Evolutionary conservation across 1,140 invertebrate species (phyloP), one percentile per base, ranked within the genome.

Genomic region (Drosophila baimaii): DNA sequence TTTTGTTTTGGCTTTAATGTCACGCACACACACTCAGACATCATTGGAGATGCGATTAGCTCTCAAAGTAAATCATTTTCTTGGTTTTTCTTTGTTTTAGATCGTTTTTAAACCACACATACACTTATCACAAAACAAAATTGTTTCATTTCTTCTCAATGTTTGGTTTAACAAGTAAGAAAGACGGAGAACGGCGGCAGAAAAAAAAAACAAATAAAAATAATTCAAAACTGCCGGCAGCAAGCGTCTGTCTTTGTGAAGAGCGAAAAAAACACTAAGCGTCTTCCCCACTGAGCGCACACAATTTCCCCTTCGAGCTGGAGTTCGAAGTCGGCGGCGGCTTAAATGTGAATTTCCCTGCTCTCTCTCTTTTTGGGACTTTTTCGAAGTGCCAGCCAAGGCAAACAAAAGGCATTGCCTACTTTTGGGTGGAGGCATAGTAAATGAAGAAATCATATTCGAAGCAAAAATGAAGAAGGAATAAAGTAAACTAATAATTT

Each of bases 1-100:
- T 47, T 43, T 57, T 77, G 37, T 77, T 69, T 75, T 29, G 35
- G 47, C 52, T 79, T 70, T 57, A 62, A 46, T 71, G 58, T 39
- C 46, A 61, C 54, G 61, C 19, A 43, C 43, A 46, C n/a, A 25
- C 21, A 21, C n/a, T 43, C 19, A 46, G 9, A 33, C 21, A 39
- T 23, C 43, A 9, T 10, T 10, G 19, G 39, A 46, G 61, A 64
- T 57, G 35, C 17, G 1, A n/a, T 66, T 17, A 19, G 19, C 41
- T 70, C 66, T 27, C 10, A 37, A 29, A 56, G 25, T 58, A 58
- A 25, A 56, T 44, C 49, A 49, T 56, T 80, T 44, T 13, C 12
- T 49, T 19, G 17, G 17, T 46, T 64, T 73, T 5, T 33, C 19
- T 39, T 25, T 61, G 73, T 79, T 33, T 43, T 31, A 31, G 31